Percentiles rank a stretch among this genome's conserved stretches.
phyloP scores from a whole-genome alignment of 2,888 invertebrate genomes.

The Mantis religiosa region DNA sequence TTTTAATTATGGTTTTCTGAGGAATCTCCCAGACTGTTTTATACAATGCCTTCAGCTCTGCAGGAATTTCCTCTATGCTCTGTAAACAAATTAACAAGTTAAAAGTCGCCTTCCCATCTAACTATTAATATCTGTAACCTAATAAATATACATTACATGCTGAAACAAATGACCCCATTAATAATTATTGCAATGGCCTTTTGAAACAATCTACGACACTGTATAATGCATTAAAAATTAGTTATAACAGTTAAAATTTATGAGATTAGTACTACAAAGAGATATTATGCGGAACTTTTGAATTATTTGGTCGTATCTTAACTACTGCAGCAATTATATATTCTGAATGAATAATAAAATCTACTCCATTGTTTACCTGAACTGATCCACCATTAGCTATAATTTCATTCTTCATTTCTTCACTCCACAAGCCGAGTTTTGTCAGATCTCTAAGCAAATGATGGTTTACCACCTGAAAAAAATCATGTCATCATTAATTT shows the following conservation, averaged over 20 bases:
- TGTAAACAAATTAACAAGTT: conserved; percentile 39
- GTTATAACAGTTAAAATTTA: too few relatives aligned
- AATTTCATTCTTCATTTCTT: conserved; percentile 91
- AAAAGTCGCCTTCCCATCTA: neutral
- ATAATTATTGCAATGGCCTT: neutral
- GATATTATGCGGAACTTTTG: too few relatives aligned
- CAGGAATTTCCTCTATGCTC: conserved; percentile 78
- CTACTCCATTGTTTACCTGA: conserved; percentile 48
- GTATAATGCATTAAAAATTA: too few relatives aligned
- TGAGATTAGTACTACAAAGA: too few relatives aligned
- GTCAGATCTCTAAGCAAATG: conserved; percentile 91
- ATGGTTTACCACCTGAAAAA: conserved; percentile 82
- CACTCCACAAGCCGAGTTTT: conserved; percentile 87
- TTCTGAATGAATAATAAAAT: too few relatives aligned
- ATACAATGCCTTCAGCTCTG: conserved; percentile 79
- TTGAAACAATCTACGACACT: neutral
- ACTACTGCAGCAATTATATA: too few relatives aligned
- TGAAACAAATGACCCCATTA: neutral
- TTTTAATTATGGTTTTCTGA: conserved; percentile 85
- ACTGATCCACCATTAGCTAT: conserved; percentile 90
- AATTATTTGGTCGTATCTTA: too few relatives aligned
- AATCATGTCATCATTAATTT: too few relatives aligned
- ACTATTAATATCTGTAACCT: neutral
- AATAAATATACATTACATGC: neutral
- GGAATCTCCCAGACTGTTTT: conserved; percentile 98